A percentile compares a stretch with the other conserved stretches of the same genome.
Conservation (phyloP, 1,140 invertebrate species). For the Achroia grisella region DNA sequence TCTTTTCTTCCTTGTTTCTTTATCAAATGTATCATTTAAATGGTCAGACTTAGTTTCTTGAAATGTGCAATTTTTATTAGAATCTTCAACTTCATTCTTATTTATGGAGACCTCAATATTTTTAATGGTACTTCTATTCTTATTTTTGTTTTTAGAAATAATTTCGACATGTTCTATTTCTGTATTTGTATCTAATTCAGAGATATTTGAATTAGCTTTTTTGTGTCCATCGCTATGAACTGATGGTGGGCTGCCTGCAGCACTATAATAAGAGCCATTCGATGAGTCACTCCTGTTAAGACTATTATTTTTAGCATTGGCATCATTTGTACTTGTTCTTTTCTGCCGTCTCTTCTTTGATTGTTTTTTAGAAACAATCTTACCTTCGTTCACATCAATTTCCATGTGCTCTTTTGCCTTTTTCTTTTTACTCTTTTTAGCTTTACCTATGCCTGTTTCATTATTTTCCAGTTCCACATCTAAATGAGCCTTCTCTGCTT, state of each 20-base stretch:
- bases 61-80: no score
- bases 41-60: no score
- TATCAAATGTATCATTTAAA: no score
- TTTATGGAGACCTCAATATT: no score
- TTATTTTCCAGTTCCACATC: constrained; percentile 9
- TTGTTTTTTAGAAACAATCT: constrained; percentile 23
- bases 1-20: constrained; percentile 2
- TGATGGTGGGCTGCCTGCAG: constrained; percentile 39
- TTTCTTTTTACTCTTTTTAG: constrained; percentile 24
- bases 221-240: background rate
- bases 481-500: background rate
- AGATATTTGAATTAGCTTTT: no score
- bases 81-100: no score
- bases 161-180: constrained; percentile 9
- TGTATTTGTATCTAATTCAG: no score
- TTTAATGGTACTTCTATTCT: no score
- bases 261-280: constrained; percentile 50
- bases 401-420: constrained; percentile 5
- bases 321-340: constrained; percentile 27
- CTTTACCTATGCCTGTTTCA: constrained; percentile 3
- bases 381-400: constrained; percentile 13
- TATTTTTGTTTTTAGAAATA: no score
- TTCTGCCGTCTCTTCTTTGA: constrained; percentile 35
- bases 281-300: constrained; percentile 35
- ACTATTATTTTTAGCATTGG: constrained; percentile 1